Percentiles rank a stretch among this genome's conserved stretches.
These are phyloP conservation scores for Drosophila seguyi DNA, from an alignment of 1,140 invertebrate species.

Conservation along the genomic window DNA sequence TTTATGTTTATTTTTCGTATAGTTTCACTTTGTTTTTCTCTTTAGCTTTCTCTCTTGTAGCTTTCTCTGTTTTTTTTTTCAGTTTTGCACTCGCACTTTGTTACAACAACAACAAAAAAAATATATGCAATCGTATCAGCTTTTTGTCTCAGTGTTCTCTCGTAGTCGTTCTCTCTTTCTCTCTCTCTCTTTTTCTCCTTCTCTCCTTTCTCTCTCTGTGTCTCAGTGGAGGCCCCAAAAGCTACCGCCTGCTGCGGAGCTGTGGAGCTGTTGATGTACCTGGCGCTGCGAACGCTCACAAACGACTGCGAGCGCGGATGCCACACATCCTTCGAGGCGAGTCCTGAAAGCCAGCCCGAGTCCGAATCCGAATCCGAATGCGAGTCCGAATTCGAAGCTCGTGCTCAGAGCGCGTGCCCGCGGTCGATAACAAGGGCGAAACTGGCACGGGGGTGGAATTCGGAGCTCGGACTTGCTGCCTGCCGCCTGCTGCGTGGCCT, in stretches of 20 bases:
- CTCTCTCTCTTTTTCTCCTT: not conserved
- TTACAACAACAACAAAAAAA: slow-evolving; percentile 39
- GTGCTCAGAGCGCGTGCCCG: slow-evolving; percentile 41
- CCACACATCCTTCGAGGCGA: slow-evolving; percentile 47
- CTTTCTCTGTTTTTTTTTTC: slow-evolving; percentile 19
- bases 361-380: slow-evolving; percentile 8
- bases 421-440: slow-evolving; percentile 53
- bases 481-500: slow-evolving; percentile 23
- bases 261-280: slow-evolving; percentile 55
- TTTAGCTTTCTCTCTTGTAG: slow-evolving; percentile 29
- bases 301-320: slow-evolving; percentile 70
- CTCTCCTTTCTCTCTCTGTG: not conserved
- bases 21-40: slow-evolving; percentile 22
- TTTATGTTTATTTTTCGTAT: not conserved
- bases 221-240: not conserved
- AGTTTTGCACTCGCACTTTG: slow-evolving; percentile 30
- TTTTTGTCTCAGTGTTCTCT: slow-evolving; percentile 22
- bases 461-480: not conserved
- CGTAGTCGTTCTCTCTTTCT: not conserved
- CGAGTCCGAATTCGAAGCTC: slow-evolving; percentile 19
- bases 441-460: slow-evolving; percentile 37
- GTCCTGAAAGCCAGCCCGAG: slow-evolving; percentile 1
- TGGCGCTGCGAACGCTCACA: slow-evolving; percentile 81
- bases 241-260: slow-evolving; percentile 23
- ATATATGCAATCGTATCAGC: slow-evolving; percentile 17